Percentiles rank a stretch among this genome's conserved stretches.
Conservation (phyloP, 2,888 invertebrate species). For the Oligia fasciuncula region DNA sequence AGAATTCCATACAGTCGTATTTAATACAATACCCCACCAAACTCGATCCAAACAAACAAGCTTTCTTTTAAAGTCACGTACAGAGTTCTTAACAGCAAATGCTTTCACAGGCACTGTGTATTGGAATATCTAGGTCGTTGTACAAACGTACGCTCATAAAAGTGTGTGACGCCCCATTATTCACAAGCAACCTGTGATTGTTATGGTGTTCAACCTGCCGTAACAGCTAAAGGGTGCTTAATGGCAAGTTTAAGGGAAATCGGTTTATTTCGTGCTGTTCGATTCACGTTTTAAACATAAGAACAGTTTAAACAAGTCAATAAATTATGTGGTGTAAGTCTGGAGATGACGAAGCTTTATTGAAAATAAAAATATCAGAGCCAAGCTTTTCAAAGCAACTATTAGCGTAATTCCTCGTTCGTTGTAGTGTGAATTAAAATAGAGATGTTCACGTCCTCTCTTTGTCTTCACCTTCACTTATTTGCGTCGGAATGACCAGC, state of each 20-base stretch:
- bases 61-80: conserved; percentile 41
- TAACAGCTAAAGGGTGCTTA: conserved; percentile 56
- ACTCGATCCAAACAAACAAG: conserved; percentile 5
- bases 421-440: conserved; percentile 44
- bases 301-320: background rate
- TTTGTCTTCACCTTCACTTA: conserved; percentile 15
- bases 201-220: conserved; percentile 59
- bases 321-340: conserved; percentile 6
- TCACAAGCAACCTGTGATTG: conserved; percentile 60
- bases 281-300: conserved; percentile 1
- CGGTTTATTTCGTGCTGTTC: background rate
- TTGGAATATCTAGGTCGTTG: conserved; percentile 62
- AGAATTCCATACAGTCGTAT: background rate
- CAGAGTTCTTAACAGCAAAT: conserved; percentile 33
- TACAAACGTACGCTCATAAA: conserved; percentile 50
- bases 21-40: background rate
- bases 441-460: conserved; percentile 25
- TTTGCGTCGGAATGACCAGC: conserved; percentile 10
- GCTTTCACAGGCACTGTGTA: conserved; percentile 48
- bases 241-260: conserved; percentile 32
- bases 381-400: conserved; percentile 15
- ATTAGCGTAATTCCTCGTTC: conserved; percentile 7
- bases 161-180: conserved; percentile 53
- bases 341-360: conserved; percentile 20
- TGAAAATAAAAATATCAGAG: conserved; percentile 22